Conservation (phyloP, 2,797 vertebrate genomes). For the Pterois miles region DNA sequence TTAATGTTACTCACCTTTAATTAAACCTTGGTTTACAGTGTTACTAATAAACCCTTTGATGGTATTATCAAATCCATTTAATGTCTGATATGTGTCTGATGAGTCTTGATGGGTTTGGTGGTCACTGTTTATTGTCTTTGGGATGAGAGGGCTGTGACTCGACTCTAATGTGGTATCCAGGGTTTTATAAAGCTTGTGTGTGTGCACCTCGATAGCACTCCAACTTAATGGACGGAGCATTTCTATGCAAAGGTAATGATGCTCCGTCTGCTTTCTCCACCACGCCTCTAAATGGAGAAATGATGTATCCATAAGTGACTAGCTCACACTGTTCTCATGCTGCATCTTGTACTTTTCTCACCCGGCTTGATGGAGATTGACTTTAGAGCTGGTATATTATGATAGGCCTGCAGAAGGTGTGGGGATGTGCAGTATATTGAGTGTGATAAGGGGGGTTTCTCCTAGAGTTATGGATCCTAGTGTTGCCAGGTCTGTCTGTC, state of each 20-base stretch:
- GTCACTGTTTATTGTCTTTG: constrained; percentile 57
- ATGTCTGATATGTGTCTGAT: constrained; percentile 55
- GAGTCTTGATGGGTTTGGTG: constrained; percentile 62
- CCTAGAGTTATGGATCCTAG: constrained; percentile 27
- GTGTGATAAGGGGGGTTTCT: constrained; percentile 28
- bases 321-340: constrained; percentile 41
- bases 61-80: constrained; percentile 57
- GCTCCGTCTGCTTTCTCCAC: constrained; percentile 47
- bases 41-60: constrained; percentile 52
- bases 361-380: constrained; percentile 52
- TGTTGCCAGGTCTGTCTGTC: constrained; percentile 61
- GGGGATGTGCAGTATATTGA: constrained; percentile 39
- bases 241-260: constrained; percentile 63
- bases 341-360: constrained; percentile 53
- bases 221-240: constrained; percentile 49
- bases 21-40: constrained; percentile 47
- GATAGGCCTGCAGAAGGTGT: constrained; percentile 41
- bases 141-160: constrained; percentile 47
- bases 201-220: constrained; percentile 21
- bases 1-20: constrained; percentile 49
- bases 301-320: constrained; percentile 54
- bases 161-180: constrained; percentile 45
- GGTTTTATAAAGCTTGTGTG: constrained; percentile 43
- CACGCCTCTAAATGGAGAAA: constrained; percentile 67
- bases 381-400: constrained; percentile 38